These are phyloP conservation scores for Dasypolia templi DNA, from an alignment of 2,888 invertebrate species.

Conservation along the genomic window DNA sequence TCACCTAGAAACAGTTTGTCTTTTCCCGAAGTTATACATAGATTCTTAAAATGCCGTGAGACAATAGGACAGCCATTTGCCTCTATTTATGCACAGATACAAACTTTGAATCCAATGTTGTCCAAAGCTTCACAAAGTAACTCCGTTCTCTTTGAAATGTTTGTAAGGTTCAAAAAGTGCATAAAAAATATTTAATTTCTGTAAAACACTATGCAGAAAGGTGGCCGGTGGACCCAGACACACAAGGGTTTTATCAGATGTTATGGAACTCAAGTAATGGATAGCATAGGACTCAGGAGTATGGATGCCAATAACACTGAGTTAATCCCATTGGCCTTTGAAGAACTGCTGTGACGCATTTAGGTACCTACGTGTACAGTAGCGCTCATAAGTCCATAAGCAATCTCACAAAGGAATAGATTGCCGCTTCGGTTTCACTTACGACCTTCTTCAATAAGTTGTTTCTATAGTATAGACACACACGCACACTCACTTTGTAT, in stretches of 20 bases:
- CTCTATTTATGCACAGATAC: constrained; percentile 48
- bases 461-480: too few relatives aligned
- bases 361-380: background rate
- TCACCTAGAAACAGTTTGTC: constrained; percentile 31
- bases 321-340: background rate
- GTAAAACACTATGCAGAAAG: background rate
- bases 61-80: constrained; percentile 35
- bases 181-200: background rate
- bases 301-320: background rate
- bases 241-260: background rate
- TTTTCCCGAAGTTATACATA: constrained; percentile 43
- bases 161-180: constrained; percentile 3
- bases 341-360: background rate
- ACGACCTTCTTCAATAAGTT: too few relatives aligned
- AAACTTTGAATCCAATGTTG: constrained; percentile 49
- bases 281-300: background rate
- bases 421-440: too few relatives aligned
- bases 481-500: too few relatives aligned
- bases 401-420: too few relatives aligned
- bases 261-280: background rate
- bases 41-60: constrained; percentile 32
- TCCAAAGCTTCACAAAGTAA: constrained; percentile 36
- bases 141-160: constrained; percentile 38
- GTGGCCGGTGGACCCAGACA: too few relatives aligned
- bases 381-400: too few relatives aligned